A percentile compares a stretch with the other conserved stretches of the same genome.
Evolutionary conservation across 2,113 vertebrate genomes (phyloP).

Genomic region (Gila orcuttii): DNA sequence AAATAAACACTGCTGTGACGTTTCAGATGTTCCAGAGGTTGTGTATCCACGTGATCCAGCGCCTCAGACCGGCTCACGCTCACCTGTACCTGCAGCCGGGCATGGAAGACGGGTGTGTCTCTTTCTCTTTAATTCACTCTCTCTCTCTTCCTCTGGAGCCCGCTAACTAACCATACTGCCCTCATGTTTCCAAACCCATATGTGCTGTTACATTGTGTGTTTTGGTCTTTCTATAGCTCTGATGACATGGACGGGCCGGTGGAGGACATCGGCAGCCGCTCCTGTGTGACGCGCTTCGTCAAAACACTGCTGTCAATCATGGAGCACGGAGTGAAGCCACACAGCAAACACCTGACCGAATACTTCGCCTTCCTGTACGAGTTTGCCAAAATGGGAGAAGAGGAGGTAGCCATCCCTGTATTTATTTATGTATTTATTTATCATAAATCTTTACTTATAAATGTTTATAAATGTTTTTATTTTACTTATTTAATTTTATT

Average conservation of each 20-base stretch:
- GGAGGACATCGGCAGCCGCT: slow-evolving; percentile 97
- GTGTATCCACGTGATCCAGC: slow-evolving; percentile 98
- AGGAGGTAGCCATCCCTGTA: slow-evolving; percentile 80
- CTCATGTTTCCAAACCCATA: background rate
- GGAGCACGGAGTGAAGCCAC: slow-evolving; percentile 98
- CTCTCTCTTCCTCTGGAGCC: background rate
- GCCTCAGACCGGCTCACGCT: slow-evolving; percentile 93
- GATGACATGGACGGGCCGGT: slow-evolving; percentile 97
- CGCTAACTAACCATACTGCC: slow-evolving; percentile 22
- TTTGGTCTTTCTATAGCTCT: slow-evolving; percentile 75
- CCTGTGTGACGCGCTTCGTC: slow-evolving; percentile 96
- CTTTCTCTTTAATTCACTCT: background rate
- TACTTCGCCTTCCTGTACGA: slow-evolving; percentile 99
- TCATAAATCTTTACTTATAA: no score
- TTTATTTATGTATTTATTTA: background rate
- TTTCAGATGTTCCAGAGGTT: slow-evolving; percentile 97
- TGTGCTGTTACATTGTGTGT: background rate
- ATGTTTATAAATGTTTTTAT: background rate
- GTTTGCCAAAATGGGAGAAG: slow-evolving; percentile 99
- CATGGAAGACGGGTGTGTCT: slow-evolving; percentile 92
- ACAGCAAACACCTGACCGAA: slow-evolving; percentile 98
- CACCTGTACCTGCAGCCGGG: slow-evolving; percentile 97
- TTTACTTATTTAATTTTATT: background rate
- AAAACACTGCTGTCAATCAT: slow-evolving; percentile 96
- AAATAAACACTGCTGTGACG: background rate